phyloP scores from a whole-genome alignment of 2,888 invertebrate species.

The Thymelicus acteon region DNA sequence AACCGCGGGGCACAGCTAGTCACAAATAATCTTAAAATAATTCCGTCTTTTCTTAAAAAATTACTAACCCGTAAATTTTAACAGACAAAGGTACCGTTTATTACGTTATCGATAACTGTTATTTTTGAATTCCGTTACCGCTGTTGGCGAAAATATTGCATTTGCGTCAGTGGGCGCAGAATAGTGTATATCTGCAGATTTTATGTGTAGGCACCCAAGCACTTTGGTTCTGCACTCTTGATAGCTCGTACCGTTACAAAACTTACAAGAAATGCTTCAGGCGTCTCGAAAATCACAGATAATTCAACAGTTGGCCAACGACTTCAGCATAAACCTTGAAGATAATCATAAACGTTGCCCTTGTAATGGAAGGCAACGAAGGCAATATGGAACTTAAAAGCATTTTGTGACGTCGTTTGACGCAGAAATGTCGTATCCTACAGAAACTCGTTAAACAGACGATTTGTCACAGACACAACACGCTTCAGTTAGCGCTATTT shows the following conservation, averaged over 20 bases:
- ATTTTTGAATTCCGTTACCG: constrained; percentile 10
- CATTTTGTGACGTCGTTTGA: constrained; percentile 6
- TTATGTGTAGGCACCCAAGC: constrained; percentile 14
- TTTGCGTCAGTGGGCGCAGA: background rate
- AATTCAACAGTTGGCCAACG: constrained; percentile 24
- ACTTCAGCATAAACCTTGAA: constrained; percentile 23
- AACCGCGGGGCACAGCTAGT: too few relatives aligned
- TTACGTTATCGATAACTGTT: background rate
- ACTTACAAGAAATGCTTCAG: constrained; percentile 24
- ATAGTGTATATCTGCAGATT: constrained; percentile 6
- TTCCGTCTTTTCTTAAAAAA: too few relatives aligned
- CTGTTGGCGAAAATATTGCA: constrained; percentile 11
- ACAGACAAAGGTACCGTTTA: too few relatives aligned
- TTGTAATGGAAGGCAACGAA: background rate
- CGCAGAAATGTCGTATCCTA: constrained; percentile 1
- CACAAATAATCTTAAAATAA: too few relatives aligned
- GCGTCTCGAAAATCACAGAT: constrained; percentile 28
- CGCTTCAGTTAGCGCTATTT: constrained; percentile 8
- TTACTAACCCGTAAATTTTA: too few relatives aligned
- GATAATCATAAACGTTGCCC: background rate
- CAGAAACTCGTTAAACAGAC: constrained; percentile 23
- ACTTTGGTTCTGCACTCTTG: constrained; percentile 12
- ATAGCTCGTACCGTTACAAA: constrained; percentile 31
- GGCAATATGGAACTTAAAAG: background rate
- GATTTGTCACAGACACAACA: constrained; percentile 22